phyloP scores from a whole-genome alignment of 2,888 invertebrate species.

The Drosophila austrosaltans region DNA sequence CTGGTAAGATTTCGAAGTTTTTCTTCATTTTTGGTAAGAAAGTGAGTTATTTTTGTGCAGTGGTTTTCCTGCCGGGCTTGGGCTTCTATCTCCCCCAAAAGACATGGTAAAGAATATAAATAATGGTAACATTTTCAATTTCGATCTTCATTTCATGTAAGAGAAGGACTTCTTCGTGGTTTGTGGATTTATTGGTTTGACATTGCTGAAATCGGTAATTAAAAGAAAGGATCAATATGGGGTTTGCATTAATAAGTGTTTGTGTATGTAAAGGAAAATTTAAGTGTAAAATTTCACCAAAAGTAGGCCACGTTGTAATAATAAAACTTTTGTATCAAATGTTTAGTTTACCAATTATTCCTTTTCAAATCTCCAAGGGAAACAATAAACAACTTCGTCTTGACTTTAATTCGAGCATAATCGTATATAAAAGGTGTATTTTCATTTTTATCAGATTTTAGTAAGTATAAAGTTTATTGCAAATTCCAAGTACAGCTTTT shows the following conservation, averaged over 20 bases:
- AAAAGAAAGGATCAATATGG: not conserved
- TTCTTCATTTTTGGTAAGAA: slow-evolving; percentile 14
- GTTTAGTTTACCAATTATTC: slow-evolving; percentile 1
- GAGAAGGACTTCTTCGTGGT: slow-evolving; percentile 48
- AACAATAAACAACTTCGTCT: slow-evolving; percentile 4
- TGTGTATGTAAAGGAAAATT: slow-evolving; percentile 4
- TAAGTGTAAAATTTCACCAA: not conserved
- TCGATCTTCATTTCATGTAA: slow-evolving; percentile 70
- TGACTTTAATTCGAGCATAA: not conserved
- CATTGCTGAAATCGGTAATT: slow-evolving; percentile 48
- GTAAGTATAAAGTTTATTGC: not conserved
- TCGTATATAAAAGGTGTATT: not conserved
- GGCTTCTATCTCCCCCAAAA: not conserved
- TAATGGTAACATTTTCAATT: slow-evolving; percentile 44
- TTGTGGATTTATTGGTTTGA: slow-evolving; percentile 60
- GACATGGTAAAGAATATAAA: not conserved
- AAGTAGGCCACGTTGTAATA: slow-evolving; percentile 8
- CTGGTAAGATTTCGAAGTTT: slow-evolving; percentile 39
- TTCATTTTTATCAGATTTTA: not conserved
- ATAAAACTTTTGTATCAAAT: not conserved
- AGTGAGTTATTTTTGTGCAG: slow-evolving; percentile 13
- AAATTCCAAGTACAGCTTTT: not conserved
- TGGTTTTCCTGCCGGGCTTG: slow-evolving; percentile 28
- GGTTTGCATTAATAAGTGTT: slow-evolving; percentile 1
- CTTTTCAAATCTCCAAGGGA: not conserved